Conservation (phyloP, 2,888 invertebrate genomes). For the Lissonota sp. region DNA sequence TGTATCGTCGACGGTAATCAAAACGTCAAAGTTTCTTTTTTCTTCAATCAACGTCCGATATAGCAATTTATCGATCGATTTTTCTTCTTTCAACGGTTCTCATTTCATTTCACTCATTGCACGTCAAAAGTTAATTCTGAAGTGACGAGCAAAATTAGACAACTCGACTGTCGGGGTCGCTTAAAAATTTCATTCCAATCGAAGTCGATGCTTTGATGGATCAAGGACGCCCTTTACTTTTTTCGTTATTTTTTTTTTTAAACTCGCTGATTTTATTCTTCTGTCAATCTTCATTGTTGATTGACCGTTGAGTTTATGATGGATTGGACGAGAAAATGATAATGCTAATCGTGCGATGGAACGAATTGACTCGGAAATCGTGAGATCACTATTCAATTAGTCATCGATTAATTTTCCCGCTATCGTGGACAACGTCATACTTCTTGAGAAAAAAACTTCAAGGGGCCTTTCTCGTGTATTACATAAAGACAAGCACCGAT, state of each 20-base stretch:
- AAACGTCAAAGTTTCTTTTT: background rate
- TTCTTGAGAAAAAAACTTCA: slow-evolving; percentile 41
- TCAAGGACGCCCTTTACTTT: background rate
- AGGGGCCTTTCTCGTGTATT: slow-evolving; percentile 1
- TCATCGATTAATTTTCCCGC: slow-evolving; percentile 40
- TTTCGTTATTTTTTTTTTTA: background rate
- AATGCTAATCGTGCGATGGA: background rate
- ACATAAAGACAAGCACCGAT: slow-evolving; percentile 4
- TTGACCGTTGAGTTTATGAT: background rate
- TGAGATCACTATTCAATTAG: slow-evolving; percentile 56
- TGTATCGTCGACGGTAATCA: background rate
- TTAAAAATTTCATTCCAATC: background rate
- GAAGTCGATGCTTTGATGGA: background rate
- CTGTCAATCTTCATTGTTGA: slow-evolving; percentile 20
- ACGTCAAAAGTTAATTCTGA: too few relatives aligned
- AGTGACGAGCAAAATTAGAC: background rate
- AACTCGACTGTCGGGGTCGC: background rate
- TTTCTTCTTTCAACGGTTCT: too few relatives aligned
- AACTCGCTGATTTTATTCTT: background rate
- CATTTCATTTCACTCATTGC: too few relatives aligned
- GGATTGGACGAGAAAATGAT: background rate
- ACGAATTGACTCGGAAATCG: slow-evolving; percentile 20
- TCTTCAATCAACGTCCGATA: too few relatives aligned
- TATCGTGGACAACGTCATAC: slow-evolving; percentile 42
- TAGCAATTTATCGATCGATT: too few relatives aligned